These are phyloP conservation scores for Brachyptera putata DNA, from an alignment of 2,888 invertebrate species.

Conservation along the genomic window DNA sequence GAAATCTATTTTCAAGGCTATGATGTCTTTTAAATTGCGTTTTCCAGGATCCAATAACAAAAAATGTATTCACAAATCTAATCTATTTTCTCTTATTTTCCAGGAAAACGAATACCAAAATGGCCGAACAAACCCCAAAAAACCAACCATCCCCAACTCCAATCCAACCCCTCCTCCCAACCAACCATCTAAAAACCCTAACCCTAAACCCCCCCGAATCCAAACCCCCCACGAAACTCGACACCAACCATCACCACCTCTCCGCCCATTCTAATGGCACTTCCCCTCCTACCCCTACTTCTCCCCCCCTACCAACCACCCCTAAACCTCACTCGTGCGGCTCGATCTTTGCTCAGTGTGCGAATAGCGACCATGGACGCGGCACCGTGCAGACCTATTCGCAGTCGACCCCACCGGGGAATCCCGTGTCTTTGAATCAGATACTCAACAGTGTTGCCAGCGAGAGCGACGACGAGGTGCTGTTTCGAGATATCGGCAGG, in stretches of 20 bases:
- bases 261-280: not conserved
- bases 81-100: no score
- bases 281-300: not conserved
- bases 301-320: not conserved
- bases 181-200: no score
- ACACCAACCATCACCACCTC: not conserved
- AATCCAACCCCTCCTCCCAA: no score
- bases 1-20: no score
- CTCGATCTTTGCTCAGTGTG: constrained; percentile 46
- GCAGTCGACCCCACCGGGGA: not conserved
- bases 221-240: not conserved
- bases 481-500: not conserved
- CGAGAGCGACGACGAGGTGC: not conserved
- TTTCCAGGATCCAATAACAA: no score
- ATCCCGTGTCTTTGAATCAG: constrained; percentile 20
- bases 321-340: constrained; percentile 43
- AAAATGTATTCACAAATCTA: no score
- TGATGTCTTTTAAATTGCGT: no score
- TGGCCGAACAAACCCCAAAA: no score
- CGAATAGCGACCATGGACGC: constrained; percentile 14
- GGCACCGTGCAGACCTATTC: not conserved
- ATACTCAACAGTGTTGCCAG: not conserved
- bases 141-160: no score
- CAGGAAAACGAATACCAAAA: no score
- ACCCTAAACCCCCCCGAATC: not conserved